phyloP scores from a whole-genome alignment of 1,140 invertebrate genomes.

The Drosophila parabipectinata region DNA sequence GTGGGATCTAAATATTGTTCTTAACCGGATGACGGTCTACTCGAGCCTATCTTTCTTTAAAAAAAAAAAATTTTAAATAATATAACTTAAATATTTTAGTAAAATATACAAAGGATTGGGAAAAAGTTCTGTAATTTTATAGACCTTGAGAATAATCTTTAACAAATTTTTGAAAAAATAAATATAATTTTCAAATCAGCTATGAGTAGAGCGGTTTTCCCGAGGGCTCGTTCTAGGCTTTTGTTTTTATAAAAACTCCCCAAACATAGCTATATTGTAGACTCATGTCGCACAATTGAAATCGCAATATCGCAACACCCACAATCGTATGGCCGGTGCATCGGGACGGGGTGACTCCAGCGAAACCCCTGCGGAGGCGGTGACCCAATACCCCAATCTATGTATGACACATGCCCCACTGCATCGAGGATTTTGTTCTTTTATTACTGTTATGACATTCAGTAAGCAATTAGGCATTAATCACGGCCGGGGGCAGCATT shows the following conservation, averaged over 20 bases:
- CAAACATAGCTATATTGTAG: background rate
- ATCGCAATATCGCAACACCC: background rate
- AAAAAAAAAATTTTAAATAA: too few species aligned
- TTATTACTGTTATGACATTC: slow-evolving; percentile 80
- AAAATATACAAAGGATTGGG: too few species aligned
- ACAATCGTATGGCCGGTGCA: slow-evolving; percentile 28
- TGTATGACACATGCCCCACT: slow-evolving; percentile 60
- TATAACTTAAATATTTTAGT: too few species aligned
- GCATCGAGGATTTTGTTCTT: slow-evolving; percentile 59
- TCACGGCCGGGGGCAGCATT: slow-evolving; percentile 52
- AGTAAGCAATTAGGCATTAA: slow-evolving; percentile 79
- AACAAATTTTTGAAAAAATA: background rate
- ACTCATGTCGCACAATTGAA: slow-evolving; percentile 7
- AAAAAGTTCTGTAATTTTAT: too few species aligned
- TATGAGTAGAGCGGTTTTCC: background rate
- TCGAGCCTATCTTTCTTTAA: background rate
- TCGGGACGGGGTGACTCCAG: slow-evolving; percentile 3
- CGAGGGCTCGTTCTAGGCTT: slow-evolving; percentile 9
- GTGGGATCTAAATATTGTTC: background rate
- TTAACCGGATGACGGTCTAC: background rate
- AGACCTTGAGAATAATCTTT: too few species aligned
- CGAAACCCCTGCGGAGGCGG: slow-evolving; percentile 12
- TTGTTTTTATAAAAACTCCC: too few species aligned
- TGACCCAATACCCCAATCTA: slow-evolving; percentile 46
- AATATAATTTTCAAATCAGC: background rate